Evolutionary conservation across 1,140 invertebrate species (phyloP).

Genomic region (Drosophila gunungcola): DNA sequence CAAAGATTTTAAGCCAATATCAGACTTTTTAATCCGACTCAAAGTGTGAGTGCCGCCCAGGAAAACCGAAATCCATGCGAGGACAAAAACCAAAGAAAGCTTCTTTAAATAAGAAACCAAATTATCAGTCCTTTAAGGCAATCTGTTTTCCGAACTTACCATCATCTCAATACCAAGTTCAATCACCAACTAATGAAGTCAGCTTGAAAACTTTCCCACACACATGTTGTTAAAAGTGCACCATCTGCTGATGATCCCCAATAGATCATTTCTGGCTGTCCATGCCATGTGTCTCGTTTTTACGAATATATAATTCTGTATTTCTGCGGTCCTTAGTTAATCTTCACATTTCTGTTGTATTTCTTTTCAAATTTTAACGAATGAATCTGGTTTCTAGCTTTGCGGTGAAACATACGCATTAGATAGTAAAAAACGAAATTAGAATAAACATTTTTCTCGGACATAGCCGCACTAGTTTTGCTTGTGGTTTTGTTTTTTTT

Average conservation of each 20-base stretch:
- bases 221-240: slow-evolving; percentile 6
- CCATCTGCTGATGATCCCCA: slow-evolving; percentile 15
- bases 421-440: slow-evolving; percentile 44
- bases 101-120: background rate
- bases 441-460: slow-evolving; percentile 46
- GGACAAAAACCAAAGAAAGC: slow-evolving; percentile 34
- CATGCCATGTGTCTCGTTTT: slow-evolving; percentile 56
- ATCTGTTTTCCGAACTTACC: slow-evolving; percentile 24
- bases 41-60: slow-evolving; percentile 68
- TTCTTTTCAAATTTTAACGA: slow-evolving; percentile 63
- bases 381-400: slow-evolving; percentile 47
- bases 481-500: slow-evolving; percentile 10
- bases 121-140: background rate
- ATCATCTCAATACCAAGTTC: slow-evolving; percentile 18
- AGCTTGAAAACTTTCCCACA: background rate
- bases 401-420: slow-evolving; percentile 46
- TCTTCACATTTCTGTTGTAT: slow-evolving; percentile 62
- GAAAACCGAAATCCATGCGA: slow-evolving; percentile 23
- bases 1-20: background rate
- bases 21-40: slow-evolving; percentile 4
- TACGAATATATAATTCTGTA: slow-evolving; percentile 75
- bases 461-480: slow-evolving; percentile 32
- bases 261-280: background rate
- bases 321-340: slow-evolving; percentile 63
- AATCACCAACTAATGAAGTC: slow-evolving; percentile 22